Evolutionary conservation across 2,888 invertebrate species (phyloP), one percentile per base, ranked within the genome.

Genomic region (Thereva unica): DNA sequence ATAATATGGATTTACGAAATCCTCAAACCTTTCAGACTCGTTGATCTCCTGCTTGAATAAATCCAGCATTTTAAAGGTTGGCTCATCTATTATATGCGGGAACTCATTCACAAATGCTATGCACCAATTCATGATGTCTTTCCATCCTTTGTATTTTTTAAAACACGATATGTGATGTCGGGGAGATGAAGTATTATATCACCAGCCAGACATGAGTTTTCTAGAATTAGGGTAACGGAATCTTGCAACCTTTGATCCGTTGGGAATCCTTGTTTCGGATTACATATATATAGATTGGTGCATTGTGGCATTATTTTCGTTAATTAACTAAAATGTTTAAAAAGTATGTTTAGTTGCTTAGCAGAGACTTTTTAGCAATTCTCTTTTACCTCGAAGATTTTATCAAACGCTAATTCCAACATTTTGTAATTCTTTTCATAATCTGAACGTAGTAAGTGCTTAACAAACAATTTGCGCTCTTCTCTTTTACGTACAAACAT

Each of bases 131-230:
- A 74, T 55, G 1, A 56, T 70, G 2, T 57, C 40, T 41, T 69
- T 71, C 73, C 74, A 75, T n/a, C 69, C 66, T 0, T 64, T 4
- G 7, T 67, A 37, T 57, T 68, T 70, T 63, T 54, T 23, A 74
- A 65, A 10, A 73, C 64, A 5, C 70, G 68, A 59, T 70, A 70
- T 0, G 72, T 69, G 10, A 73, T 73, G 38, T 75, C 73, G 4
- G 73, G 75, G 37, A 74, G 72, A 49, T 74, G 74, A 12, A 74
- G 45, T 3, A 75, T 23, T 5, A 73, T 70, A 41, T 74, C 74
- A 0, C 71, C 72, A 12, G 59, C 53, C 2, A 69, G 56, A 44
- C 69, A 69, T 12, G 52, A 50, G 38, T 64, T 64, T 35, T 61
- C 50, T 41, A 61, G 10, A 1, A 61, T 5, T 7, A 50, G 9